Evolutionary conservation across 2,113 vertebrate species (phyloP).

Genomic region (Illadopsis cleaveri): DNA sequence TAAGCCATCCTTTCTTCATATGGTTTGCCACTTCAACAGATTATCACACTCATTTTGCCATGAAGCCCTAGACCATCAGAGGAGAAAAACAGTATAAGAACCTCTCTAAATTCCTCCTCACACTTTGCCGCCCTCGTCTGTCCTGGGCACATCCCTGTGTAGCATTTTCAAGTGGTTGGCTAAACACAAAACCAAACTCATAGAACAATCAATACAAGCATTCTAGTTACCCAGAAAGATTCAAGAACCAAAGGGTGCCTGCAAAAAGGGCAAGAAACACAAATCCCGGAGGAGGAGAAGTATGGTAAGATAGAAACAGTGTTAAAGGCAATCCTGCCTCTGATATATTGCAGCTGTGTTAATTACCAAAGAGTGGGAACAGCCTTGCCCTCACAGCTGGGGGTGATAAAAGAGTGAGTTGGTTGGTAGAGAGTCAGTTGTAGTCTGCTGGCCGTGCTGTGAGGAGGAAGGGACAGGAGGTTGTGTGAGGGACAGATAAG

Average conservation of each 20-base stretch:
- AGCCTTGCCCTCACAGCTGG: too few species aligned
- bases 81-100: background rate
- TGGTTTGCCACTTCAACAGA: background rate
- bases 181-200: background rate
- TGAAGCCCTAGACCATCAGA: fast-evolving
- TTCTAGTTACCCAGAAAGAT: background rate
- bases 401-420: too few species aligned
- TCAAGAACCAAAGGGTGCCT: background rate
- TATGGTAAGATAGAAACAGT: too few species aligned
- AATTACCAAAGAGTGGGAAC: too few species aligned
- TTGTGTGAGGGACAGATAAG: too few species aligned
- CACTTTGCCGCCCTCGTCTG: background rate
- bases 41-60: background rate
- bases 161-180: background rate
- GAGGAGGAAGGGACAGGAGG: too few species aligned
- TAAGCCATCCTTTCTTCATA: background rate
- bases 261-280: background rate
- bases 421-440: too few species aligned
- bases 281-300: background rate
- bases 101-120: background rate
- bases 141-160: background rate
- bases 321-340: too few species aligned
- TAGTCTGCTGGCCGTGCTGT: too few species aligned
- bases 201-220: background rate
- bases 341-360: too few species aligned